Percentiles rank a stretch among this genome's conserved stretches.
Evolutionary conservation across 2,113 vertebrate genomes (phyloP).

Genomic region (Bubo blakistoni): DNA sequence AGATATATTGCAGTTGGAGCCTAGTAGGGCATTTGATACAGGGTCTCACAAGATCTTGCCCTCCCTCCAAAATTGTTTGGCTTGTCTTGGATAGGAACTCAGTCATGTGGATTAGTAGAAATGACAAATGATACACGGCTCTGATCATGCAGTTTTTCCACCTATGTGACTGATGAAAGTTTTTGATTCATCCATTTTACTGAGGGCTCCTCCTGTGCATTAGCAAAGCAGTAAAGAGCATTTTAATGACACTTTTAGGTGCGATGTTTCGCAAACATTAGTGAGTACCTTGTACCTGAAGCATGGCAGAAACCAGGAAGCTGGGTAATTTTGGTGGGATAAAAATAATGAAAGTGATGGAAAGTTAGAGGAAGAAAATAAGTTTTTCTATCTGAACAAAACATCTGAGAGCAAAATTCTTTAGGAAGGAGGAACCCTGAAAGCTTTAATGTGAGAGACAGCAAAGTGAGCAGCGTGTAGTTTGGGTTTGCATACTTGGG

Average conservation of each 20-base stretch:
- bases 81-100: conserved; percentile 6
- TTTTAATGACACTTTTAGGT: neutral
- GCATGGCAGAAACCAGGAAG: neutral
- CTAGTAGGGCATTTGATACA: neutral
- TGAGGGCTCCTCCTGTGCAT: neutral
- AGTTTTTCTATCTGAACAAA: neutral
- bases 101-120: neutral
- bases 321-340: neutral
- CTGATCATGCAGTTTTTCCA: neutral
- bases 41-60: neutral
- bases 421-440: neutral
- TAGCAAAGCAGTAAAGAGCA: neutral
- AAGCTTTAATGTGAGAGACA: neutral
- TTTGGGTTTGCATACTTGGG: neutral
- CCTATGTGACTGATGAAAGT: neutral
- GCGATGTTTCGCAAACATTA: neutral
- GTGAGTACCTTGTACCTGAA: neutral
- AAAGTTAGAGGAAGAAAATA: neutral
- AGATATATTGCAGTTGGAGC: conserved; percentile 31
- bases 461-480: neutral
- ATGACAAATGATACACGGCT: neutral
- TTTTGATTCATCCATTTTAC: neutral
- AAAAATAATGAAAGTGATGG: neutral
- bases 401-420: neutral
- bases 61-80: neutral